Percentiles rank a stretch among this genome's conserved stretches.
These are phyloP conservation scores for Thumatha senex DNA, from an alignment of 2,888 invertebrate genomes.

Conservation along the genomic window DNA sequence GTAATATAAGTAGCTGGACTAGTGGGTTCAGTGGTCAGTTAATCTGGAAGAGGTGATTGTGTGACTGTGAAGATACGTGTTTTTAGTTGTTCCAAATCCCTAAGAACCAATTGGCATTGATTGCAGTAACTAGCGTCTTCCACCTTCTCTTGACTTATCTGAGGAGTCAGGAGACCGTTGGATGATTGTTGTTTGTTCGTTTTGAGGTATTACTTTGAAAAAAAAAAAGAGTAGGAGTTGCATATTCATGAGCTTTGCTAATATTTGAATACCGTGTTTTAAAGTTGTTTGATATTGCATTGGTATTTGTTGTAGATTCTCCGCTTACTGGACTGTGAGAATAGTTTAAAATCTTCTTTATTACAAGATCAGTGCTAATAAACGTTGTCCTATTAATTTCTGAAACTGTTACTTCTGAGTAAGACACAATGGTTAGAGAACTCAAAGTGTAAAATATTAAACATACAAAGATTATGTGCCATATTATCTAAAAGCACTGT, in stretches of 20 bases:
- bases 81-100: neutral
- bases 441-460: slow-evolving; percentile 7
- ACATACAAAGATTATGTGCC: slow-evolving; percentile 1
- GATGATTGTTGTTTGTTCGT: no score
- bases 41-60: slow-evolving; percentile 5
- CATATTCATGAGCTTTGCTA: no score
- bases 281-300: no score
- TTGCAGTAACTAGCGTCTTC: neutral
- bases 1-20: neutral
- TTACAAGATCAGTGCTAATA: no score
- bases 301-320: no score
- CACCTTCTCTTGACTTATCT: neutral
- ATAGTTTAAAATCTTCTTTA: no score
- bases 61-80: no score
- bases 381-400: neutral
- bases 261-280: no score
- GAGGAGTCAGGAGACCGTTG: neutral
- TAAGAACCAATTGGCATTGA: no score
- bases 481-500: slow-evolving; percentile 16
- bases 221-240: no score
- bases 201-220: no score
- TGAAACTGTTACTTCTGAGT: neutral
- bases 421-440: neutral
- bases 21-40: neutral
- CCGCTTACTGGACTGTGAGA: no score